These are phyloP conservation scores for Machaerirhynchus nigripectus DNA, from an alignment of 2,113 vertebrate species.

Conservation along the genomic window DNA sequence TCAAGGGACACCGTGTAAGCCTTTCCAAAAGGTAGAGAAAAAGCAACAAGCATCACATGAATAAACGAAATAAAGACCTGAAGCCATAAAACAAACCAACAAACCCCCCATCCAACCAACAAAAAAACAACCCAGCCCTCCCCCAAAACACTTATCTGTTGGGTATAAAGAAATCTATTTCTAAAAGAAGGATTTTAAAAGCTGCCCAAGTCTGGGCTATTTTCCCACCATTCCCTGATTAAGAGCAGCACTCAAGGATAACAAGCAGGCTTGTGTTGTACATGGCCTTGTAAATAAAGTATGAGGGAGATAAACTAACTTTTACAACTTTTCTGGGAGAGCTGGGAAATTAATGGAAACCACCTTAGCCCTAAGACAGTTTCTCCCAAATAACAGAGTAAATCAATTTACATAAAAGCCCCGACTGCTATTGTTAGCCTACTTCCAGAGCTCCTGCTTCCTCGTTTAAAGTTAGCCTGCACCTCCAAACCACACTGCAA, in stretches of 20 bases:
- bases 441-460: conserved; percentile 6
- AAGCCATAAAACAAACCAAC: neutral
- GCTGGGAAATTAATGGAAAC: conserved; percentile 26
- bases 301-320: conserved; percentile 2
- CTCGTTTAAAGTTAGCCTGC: conserved; percentile 9
- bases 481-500: conserved; percentile 10
- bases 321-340: conserved; percentile 39
- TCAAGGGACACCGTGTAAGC: neutral
- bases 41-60: neutral
- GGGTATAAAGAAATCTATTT: neutral
- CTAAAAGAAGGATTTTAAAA: neutral
- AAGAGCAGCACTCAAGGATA: neutral
- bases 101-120: rapidly evolving
- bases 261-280: neutral
- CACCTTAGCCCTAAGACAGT: neutral
- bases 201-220: neutral
- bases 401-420: conserved; percentile 30
- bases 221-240: neutral
- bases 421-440: conserved; percentile 42
- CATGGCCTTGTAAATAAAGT: neutral
- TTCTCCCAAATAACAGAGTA: conserved; percentile 28
- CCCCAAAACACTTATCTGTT: neutral
- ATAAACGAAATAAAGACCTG: neutral
- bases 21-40: neutral
- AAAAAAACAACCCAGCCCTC: neutral